phyloP scores from a whole-genome alignment of 2,888 invertebrate species.

The Deilephila porcellus region DNA sequence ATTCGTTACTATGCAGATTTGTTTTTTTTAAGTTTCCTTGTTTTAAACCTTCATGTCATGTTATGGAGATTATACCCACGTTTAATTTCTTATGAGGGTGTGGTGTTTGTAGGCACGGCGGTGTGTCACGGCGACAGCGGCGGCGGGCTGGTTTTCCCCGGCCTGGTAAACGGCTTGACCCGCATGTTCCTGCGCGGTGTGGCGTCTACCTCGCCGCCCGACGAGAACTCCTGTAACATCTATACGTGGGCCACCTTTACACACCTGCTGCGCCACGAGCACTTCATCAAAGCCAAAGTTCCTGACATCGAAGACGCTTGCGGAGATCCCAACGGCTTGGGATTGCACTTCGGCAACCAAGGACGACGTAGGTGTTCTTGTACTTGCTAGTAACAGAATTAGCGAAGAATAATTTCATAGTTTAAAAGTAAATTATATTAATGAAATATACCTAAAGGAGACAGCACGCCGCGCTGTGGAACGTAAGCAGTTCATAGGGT shows the following conservation, averaged over 20 bases:
- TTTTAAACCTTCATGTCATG: background rate
- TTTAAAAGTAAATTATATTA: too few relatives aligned
- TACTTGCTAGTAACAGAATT: background rate
- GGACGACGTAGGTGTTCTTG: background rate
- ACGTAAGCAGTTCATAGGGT: too few relatives aligned
- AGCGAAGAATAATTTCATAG: too few relatives aligned
- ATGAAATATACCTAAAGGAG: too few relatives aligned
- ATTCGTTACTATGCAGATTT: too few relatives aligned
- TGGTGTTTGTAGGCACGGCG: constrained; percentile 36
- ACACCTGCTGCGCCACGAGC: constrained; percentile 42
- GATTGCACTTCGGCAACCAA: background rate
- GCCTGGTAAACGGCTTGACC: background rate
- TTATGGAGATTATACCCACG: background rate
- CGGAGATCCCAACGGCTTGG: background rate
- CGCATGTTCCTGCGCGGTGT: constrained; percentile 57
- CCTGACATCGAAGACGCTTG: constrained; percentile 12
- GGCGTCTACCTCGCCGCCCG: constrained; percentile 51
- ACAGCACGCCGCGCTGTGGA: too few relatives aligned
- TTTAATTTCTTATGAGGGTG: background rate
- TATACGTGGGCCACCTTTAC: constrained; percentile 50
- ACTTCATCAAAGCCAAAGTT: constrained; percentile 39
- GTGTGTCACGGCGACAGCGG: constrained; percentile 59
- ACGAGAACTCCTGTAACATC: constrained; percentile 44
- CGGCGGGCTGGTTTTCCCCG: constrained; percentile 49
- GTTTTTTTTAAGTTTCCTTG: background rate